Percentiles rank a stretch among this genome's conserved stretches.
Evolutionary conservation across 1,140 invertebrate species (phyloP).

Genomic region (Cryptotermes secundus): DNA sequence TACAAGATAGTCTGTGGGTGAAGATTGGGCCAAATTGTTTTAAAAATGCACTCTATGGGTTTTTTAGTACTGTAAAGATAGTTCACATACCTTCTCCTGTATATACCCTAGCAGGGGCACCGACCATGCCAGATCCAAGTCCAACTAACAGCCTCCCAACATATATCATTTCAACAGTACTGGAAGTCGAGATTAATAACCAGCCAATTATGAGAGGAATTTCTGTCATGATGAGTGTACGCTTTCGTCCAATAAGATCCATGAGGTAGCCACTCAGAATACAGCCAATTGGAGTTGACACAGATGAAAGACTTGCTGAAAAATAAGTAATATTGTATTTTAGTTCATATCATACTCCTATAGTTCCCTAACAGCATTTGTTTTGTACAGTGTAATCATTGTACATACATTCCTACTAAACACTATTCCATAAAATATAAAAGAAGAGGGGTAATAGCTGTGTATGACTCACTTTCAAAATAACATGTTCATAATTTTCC

Average conservation of each 20-base stretch:
- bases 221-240: conserved; percentile 66
- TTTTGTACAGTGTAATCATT: no score
- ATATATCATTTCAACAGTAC: conserved; percentile 62
- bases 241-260: conserved; percentile 65
- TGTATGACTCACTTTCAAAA: no score
- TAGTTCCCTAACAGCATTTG: no score
- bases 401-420: no score
- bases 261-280: conserved; percentile 69
- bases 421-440: no score
- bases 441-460: no score
- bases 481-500: no score
- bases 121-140: conserved; percentile 68
- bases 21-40: no score
- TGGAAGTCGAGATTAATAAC: conserved; percentile 61
- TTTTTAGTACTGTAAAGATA: not conserved
- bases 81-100: conserved; percentile 53
- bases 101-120: conserved; percentile 66
- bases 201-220: conserved; percentile 68
- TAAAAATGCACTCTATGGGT: no score
- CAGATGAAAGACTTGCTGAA: conserved; percentile 69
- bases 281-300: conserved; percentile 70
- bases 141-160: conserved; percentile 62
- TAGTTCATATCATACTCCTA: not conserved
- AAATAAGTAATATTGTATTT: conserved; percentile 36
- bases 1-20: no score